Evolutionary conservation across 2,113 vertebrate species (phyloP).

Genomic region (Loxodonta africana): DNA sequence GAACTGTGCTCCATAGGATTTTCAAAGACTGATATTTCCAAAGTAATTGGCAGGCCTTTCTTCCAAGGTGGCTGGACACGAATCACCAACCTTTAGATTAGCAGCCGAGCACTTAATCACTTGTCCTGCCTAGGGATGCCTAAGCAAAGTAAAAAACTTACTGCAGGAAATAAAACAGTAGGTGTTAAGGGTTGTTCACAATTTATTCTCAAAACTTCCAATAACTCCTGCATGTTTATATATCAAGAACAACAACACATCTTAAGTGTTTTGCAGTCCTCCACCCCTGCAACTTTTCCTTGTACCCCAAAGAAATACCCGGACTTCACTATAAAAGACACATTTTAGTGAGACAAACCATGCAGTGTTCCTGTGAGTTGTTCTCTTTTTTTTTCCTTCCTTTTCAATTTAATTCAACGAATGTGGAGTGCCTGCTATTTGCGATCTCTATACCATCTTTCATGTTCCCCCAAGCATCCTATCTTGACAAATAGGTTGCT

Average conservation of each 20-base stretch:
- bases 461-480: background rate
- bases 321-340: background rate
- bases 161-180: background rate
- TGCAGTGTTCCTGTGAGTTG: background rate
- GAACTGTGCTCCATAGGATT: background rate
- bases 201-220: background rate
- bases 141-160: background rate
- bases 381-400: background rate
- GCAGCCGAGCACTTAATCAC: background rate
- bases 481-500: background rate
- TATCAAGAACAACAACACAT: background rate
- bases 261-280: background rate
- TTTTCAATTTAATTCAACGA: background rate
- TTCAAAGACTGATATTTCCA: background rate
- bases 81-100: background rate
- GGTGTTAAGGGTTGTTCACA: background rate
- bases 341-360: background rate
- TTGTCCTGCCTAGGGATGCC: background rate
- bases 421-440: background rate
- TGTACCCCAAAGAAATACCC: background rate
- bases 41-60: background rate
- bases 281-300: background rate
- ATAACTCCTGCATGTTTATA: background rate
- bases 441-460: background rate
- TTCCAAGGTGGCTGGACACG: background rate